Evolutionary conservation across 2,888 invertebrate genomes (phyloP).

Genomic region (Eilema sororculum): DNA sequence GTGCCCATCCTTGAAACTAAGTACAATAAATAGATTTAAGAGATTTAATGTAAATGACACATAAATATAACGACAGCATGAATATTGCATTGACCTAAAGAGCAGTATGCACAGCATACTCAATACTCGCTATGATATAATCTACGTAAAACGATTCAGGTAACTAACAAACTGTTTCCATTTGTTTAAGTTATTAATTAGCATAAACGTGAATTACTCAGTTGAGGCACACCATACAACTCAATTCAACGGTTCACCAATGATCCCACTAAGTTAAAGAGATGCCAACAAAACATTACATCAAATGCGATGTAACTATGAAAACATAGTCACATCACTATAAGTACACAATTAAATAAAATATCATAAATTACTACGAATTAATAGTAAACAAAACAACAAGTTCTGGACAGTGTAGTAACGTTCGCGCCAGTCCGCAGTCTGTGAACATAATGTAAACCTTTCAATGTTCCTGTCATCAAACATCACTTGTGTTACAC

Average conservation of each 20-base stretch:
- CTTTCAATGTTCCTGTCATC: neutral
- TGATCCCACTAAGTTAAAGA: constrained; percentile 19
- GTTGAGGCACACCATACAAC: constrained; percentile 73
- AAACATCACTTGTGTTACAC: neutral
- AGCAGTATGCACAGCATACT: constrained; percentile 69
- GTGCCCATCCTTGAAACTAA: constrained; percentile 45
- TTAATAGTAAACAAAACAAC: constrained; percentile 1
- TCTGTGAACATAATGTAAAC: neutral
- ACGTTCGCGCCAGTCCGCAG: neutral
- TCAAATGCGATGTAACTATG: constrained; percentile 20
- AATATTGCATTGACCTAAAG: constrained; percentile 51
- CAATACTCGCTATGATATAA: constrained; percentile 42
- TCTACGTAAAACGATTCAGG: constrained; percentile 42
- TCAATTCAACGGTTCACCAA: constrained; percentile 55
- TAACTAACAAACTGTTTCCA: constrained; percentile 47
- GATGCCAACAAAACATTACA: constrained; percentile 33
- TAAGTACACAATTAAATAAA: constrained; percentile 45
- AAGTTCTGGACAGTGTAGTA: neutral
- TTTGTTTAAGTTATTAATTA: constrained; percentile 51
- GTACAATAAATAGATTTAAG: constrained; percentile 53
- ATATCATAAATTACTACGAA: constrained; percentile 12
- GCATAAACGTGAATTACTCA: constrained; percentile 60
- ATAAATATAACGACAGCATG: constrained; percentile 48
- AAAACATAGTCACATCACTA: constrained; percentile 32
- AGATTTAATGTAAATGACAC: constrained; percentile 41